Evolutionary conservation across 2,113 vertebrate species (phyloP).

Genomic region (Strigops habroptila): DNA sequence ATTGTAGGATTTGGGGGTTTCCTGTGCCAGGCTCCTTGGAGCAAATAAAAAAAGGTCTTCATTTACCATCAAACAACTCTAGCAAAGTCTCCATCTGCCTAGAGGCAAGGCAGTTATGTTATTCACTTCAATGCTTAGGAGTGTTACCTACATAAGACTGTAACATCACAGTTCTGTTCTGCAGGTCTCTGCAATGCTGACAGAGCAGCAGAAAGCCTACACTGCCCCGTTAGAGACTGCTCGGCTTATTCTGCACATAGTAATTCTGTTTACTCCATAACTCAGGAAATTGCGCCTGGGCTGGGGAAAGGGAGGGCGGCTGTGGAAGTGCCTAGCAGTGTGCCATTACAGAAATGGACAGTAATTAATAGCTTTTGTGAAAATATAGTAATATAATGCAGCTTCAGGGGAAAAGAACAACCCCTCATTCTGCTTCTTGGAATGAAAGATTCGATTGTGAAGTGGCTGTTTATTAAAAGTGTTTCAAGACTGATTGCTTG

Average conservation of each 20-base stretch:
- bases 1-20: conserved; percentile 25
- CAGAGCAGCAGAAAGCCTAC: not conserved
- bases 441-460: not conserved
- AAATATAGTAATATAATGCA: not conserved
- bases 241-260: not conserved
- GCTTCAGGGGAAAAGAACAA: not conserved
- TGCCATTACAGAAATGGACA: not conserved
- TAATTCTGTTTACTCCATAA: not conserved
- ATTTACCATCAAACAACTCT: conserved; percentile 1
- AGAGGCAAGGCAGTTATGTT: not conserved
- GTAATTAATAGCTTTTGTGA: conserved; percentile 30
- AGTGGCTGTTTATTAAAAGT: not conserved
- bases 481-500: not conserved
- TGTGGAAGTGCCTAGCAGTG: not conserved
- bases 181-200: not conserved
- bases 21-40: conserved; percentile 13
- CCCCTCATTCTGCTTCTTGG: not conserved
- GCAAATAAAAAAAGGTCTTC: not conserved
- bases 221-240: not conserved
- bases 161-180: conserved; percentile 8
- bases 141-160: conserved; percentile 28
- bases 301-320: not conserved
- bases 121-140: not conserved
- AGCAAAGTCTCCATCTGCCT: not conserved
- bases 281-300: conserved; percentile 29